Base-by-base conservation (phyloP, 1,140 invertebrate genomes). In the Leptopilina clavipes region DNA sequence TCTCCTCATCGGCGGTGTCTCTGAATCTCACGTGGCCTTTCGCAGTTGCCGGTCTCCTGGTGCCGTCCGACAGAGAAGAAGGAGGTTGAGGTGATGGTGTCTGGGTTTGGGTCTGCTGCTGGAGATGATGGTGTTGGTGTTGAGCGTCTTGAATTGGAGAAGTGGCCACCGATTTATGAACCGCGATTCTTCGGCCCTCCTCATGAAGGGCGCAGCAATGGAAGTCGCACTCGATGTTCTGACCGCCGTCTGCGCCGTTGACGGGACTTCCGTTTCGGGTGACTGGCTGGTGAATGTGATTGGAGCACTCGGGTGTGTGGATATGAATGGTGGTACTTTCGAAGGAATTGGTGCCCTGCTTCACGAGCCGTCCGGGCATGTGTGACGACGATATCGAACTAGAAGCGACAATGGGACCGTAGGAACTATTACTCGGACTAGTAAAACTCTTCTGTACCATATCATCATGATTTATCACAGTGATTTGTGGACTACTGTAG, bases 191-290 rank as follows among this genome's bases (percentile, higher is more conserved):
- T 40, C 96, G 93, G 0, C 96, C 96, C 89, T 97, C 96, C 87
- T 97, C 96, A 91, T 98, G 97, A 75, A 98, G 91, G 40, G 97
- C 95, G 90, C 97, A 97, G 89, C 97, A 98, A 89, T 98, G 97
- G 90, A 98, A 98, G 90, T 98, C 97, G 91, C 97, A 98, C 86
- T 97, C 96, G 43, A 93, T 92, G 59, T 91, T 89, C 43, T 92
- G 90, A 59, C 90, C 88, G 56, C 90, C 90, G 86, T 94, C 92
- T 80, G 91, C 88, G 0, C 93, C 92, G 44, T 92, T 92, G 76
- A 91, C 87, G 18, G 91, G 89, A 82, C 92, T 91, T 76, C 92
- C 91, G 86, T 92, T 90, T 82, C 93, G 86, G 86, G 86, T 91
- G 19, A 92, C 93, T 78, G 94, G 93, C 75, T 94, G 93, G 77